A percentile compares a stretch with the other conserved stretches of the same genome.
phyloP scores from a whole-genome alignment of 2,797 vertebrate genomes.

The Liasis olivaceus region DNA sequence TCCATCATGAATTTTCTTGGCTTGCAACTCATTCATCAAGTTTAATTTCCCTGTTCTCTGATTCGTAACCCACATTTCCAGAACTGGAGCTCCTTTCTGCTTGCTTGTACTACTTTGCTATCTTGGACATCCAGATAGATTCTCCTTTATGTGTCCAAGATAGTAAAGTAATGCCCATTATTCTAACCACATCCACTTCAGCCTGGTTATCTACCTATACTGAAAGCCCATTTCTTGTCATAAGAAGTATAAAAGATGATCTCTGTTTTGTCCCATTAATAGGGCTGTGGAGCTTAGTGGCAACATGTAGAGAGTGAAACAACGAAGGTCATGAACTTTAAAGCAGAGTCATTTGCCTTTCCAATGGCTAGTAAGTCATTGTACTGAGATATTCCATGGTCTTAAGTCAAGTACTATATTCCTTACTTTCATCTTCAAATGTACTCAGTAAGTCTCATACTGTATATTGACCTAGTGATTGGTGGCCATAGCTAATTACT shows the following conservation, averaged over 20 bases:
- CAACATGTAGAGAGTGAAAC: background rate
- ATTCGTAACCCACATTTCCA: background rate
- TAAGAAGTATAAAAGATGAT: background rate
- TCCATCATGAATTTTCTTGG: background rate
- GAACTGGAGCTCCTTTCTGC: background rate
- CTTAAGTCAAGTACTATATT: background rate
- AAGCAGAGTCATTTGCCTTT: background rate
- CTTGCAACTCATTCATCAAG: background rate
- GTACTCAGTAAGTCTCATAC: background rate
- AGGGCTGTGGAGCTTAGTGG: background rate
- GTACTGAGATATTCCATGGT: background rate
- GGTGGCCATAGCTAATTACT: background rate
- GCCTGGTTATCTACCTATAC: background rate
- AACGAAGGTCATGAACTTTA: background rate
- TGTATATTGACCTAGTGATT: background rate
- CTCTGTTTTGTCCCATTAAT: background rate
- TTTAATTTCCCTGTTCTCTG: background rate
- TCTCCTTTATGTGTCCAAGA: background rate
- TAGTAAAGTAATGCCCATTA: background rate
- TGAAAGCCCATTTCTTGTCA: background rate
- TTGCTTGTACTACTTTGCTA: background rate
- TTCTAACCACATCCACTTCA: too few species aligned
- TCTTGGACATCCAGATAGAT: background rate
- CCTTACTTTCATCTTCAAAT: background rate
- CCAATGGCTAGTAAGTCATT: background rate